A percentile compares a stretch with the other conserved stretches of the same genome.
phyloP scores from a whole-genome alignment of 2,113 vertebrate species.

The Diadophis punctatus region DNA sequence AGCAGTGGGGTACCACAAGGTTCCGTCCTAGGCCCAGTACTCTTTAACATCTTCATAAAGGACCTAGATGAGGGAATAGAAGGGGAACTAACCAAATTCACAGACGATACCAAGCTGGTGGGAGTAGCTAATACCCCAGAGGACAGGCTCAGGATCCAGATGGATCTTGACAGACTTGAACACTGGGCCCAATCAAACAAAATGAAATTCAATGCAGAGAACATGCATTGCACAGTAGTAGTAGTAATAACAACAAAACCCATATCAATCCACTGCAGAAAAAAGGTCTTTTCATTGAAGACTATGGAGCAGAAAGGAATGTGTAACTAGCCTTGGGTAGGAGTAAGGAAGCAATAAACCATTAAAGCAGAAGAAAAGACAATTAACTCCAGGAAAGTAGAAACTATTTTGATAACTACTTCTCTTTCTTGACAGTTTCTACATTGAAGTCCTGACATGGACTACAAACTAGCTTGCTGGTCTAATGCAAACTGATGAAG shows the following conservation, averaged over 20 bases:
- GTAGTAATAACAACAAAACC: not conserved
- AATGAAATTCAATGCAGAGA: no score
- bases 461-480: constrained; percentile 57
- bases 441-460: not conserved
- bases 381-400: not conserved
- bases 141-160: no score
- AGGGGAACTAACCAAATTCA: no score
- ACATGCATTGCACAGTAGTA: no score
- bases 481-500: not conserved
- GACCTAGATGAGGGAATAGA: no score
- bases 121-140: no score
- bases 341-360: not conserved
- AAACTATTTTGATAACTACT: not conserved
- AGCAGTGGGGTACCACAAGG: no score
- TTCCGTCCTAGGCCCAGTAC: no score
- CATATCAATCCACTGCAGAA: not conserved
- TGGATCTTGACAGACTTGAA: no score
- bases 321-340: not conserved
- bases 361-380: not conserved
- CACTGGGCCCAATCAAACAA: no score
- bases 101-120: no score
- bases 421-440: not conserved
- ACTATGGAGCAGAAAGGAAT: not conserved
- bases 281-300: not conserved
- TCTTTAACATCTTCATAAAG: no score